Conservation (phyloP, 2,797 vertebrate species). For the Phylloscopus collybita region DNA sequence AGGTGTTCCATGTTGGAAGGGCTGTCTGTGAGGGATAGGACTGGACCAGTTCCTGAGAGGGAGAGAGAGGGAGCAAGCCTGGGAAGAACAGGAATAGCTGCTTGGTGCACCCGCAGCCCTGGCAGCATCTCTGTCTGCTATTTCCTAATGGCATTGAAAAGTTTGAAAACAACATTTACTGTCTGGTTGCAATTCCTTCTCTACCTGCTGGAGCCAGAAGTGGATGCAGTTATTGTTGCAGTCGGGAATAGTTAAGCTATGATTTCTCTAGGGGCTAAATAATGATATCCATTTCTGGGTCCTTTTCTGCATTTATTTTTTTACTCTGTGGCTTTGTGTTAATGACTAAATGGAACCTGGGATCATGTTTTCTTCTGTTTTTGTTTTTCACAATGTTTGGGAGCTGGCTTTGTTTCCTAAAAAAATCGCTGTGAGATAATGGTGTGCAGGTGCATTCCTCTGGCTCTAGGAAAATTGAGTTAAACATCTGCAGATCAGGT, state of each 20-base stretch:
- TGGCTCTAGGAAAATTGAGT: background rate
- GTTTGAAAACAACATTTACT: background rate
- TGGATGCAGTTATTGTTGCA: background rate
- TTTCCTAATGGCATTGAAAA: background rate
- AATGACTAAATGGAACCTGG: background rate
- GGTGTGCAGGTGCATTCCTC: background rate
- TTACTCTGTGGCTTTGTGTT: background rate
- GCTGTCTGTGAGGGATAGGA: rapidly evolving
- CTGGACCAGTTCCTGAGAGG: background rate
- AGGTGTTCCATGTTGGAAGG: background rate
- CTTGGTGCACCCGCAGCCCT: background rate
- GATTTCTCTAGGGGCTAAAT: background rate
- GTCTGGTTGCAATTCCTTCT: background rate
- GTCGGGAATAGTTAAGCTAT: background rate
- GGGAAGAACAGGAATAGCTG: background rate
- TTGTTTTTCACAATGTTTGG: background rate
- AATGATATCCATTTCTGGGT: background rate
- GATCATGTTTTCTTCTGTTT: background rate
- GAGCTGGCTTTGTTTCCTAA: background rate
- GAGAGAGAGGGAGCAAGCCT: background rate
- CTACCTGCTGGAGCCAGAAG: background rate
- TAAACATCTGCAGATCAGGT: background rate
- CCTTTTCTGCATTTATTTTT: background rate
- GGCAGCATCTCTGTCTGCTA: background rate
- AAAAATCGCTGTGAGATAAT: background rate